These are phyloP conservation scores for Premnoplex brunnescens DNA, from an alignment of 2,797 vertebrate genomes.

Conservation along the genomic window DNA sequence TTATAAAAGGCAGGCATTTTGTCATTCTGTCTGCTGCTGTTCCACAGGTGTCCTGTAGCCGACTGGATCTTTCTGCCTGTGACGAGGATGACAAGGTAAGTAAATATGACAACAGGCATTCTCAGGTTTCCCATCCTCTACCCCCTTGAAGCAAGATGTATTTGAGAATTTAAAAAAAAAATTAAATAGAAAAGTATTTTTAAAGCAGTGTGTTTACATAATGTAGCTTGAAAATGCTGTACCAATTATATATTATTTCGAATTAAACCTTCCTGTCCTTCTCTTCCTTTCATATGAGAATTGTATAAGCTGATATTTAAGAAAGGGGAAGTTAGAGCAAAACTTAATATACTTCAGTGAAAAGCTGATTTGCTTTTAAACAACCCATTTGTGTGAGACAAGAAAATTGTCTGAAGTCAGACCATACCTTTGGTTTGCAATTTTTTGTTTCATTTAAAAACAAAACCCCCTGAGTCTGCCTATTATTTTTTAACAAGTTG, in stretches of 20 bases:
- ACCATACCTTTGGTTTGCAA: not conserved
- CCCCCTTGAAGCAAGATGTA: not conserved
- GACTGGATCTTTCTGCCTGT: conserved; percentile 85
- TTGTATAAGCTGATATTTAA: not conserved
- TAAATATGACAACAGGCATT: not conserved
- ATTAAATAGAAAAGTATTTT: not conserved
- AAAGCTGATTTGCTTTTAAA: not conserved
- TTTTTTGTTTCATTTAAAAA: not conserved
- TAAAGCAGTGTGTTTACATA: not conserved
- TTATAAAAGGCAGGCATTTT: not conserved
- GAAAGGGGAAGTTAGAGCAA: not conserved
- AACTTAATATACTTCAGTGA: not conserved
- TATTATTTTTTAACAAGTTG: not conserved
- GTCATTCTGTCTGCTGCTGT: conserved; percentile 14
- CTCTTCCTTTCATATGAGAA: not conserved
- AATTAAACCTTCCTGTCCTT: not conserved
- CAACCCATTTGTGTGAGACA: not conserved
- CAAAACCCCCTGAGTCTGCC: not conserved
- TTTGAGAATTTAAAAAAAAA: not conserved
- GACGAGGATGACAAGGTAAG: conserved; percentile 89
- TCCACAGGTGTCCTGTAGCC: conserved; percentile 87
- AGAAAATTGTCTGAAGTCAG: not conserved
- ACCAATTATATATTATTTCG: not conserved
- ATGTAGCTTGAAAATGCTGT: not conserved
- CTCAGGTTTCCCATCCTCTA: not conserved